Evolutionary conservation across 1,140 invertebrate genomes (phyloP).

Genomic region (Heliothis virescens): DNA sequence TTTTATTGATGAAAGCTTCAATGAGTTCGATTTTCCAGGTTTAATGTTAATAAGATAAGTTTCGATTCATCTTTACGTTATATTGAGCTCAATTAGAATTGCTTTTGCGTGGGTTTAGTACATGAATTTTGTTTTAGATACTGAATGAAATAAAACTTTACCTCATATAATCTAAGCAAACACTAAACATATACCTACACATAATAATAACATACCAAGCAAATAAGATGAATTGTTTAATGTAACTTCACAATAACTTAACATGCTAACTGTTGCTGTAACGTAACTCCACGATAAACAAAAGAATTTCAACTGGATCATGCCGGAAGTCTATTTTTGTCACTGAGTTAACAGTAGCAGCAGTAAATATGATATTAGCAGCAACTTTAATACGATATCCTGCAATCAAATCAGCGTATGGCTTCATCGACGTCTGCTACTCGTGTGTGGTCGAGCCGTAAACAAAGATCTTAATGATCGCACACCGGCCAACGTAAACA

Average conservation of each 20-base stretch:
- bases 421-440: constrained; percentile 76
- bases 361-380: constrained; percentile 77
- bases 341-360: constrained; percentile 41
- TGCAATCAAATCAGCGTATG: constrained; percentile 81
- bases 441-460: constrained; percentile 81
- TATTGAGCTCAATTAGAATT: not conserved
- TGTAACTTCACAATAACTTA: not conserved
- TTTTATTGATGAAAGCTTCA: constrained; percentile 62
- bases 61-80: not conserved
- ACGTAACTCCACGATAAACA: not conserved
- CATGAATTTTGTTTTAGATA: not conserved
- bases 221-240: not conserved
- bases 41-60: constrained; percentile 32
- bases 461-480: constrained; percentile 81
- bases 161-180: not conserved
- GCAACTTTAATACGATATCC: constrained; percentile 81
- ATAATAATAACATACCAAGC: not conserved
- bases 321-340: constrained; percentile 53
- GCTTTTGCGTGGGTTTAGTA: no score
- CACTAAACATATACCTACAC: not conserved
- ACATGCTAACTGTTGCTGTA: not conserved
- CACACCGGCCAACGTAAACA: constrained; percentile 74
- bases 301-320: constrained; percentile 7
- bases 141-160: not conserved
- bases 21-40: constrained; percentile 15